A percentile compares a stretch with the other conserved stretches of the same genome.
Evolutionary conservation across 2,797 vertebrate genomes (phyloP).

Genomic region (Acrossocheilus wenchowensis): DNA sequence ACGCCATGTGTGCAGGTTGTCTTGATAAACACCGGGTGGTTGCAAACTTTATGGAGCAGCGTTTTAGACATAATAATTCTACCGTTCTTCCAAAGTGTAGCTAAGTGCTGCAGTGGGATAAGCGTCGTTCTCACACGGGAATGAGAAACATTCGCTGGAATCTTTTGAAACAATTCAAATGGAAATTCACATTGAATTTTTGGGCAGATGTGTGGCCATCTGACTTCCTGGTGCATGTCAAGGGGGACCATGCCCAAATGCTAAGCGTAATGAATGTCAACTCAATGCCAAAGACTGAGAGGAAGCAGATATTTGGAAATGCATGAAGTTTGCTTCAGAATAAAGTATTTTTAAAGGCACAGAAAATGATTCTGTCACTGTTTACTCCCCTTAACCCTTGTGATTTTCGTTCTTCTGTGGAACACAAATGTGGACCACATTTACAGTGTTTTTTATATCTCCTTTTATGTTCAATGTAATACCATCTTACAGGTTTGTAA

Average conservation of each 20-base stretch:
- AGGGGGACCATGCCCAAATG: constrained; percentile 35
- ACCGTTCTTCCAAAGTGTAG: constrained; percentile 72
- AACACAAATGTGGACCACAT: background rate
- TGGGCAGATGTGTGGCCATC: constrained; percentile 10
- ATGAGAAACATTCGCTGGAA: constrained; percentile 59
- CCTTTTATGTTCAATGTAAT: background rate
- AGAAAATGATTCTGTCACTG: background rate
- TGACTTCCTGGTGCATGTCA: constrained; percentile 37
- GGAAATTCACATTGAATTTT: constrained; percentile 12
- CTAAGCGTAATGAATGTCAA: background rate
- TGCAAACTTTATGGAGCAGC: constrained; percentile 75
- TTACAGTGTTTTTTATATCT: background rate
- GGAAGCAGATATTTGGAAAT: background rate
- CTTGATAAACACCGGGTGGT: constrained; percentile 71
- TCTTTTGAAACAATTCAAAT: constrained; percentile 1
- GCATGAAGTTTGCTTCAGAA: background rate
- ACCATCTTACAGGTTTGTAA: background rate
- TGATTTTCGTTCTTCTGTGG: background rate
- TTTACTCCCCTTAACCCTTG: background rate
- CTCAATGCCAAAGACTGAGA: constrained; percentile 18
- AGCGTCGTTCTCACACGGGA: constrained; percentile 73
- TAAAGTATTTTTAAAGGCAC: constrained; percentile 7
- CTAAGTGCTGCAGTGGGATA: constrained; percentile 74
- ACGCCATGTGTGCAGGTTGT: constrained; percentile 72
- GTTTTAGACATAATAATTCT: constrained; percentile 69